These are phyloP conservation scores for Phengaris arion DNA, from an alignment of 2,888 invertebrate genomes.

Conservation along the genomic window DNA sequence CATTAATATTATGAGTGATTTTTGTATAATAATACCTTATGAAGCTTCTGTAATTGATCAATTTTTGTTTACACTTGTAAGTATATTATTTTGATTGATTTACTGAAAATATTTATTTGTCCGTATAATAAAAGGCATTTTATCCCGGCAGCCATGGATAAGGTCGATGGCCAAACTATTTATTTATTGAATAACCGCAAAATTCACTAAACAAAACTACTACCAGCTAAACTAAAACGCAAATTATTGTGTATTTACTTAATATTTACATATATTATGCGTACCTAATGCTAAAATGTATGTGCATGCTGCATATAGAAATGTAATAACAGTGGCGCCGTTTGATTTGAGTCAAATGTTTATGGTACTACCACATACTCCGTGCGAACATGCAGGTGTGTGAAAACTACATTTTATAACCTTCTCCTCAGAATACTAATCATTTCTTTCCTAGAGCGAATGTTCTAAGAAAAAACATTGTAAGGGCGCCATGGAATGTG, in stretches of 20 bases:
- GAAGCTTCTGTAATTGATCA: too few relatives aligned
- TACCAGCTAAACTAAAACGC: not conserved
- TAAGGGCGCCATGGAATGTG: not conserved
- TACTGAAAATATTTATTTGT: too few relatives aligned
- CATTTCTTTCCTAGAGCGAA: not conserved
- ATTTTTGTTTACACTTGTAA: too few relatives aligned
- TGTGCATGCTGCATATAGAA: constrained; percentile 44
- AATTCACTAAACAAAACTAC: too few relatives aligned
- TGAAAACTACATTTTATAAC: not conserved
- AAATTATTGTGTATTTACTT: constrained; percentile 27
- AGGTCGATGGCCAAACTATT: too few relatives aligned
- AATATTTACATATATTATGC: constrained; percentile 35
- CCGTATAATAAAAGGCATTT: too few relatives aligned
- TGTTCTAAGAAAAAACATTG: not conserved
- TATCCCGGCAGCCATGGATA: too few relatives aligned
- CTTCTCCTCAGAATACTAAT: not conserved
- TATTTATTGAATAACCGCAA: too few relatives aligned
- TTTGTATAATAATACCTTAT: too few relatives aligned
- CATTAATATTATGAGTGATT: too few relatives aligned
- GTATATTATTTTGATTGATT: too few relatives aligned
- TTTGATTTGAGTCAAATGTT: constrained; percentile 57
- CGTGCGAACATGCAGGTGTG: not conserved
- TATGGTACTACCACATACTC: constrained; percentile 43
- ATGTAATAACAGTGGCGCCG: constrained; percentile 49
- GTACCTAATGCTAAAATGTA: constrained; percentile 64